Conservation (phyloP, 2,113 vertebrate genomes). For the Pseudonaja textilis region DNA sequence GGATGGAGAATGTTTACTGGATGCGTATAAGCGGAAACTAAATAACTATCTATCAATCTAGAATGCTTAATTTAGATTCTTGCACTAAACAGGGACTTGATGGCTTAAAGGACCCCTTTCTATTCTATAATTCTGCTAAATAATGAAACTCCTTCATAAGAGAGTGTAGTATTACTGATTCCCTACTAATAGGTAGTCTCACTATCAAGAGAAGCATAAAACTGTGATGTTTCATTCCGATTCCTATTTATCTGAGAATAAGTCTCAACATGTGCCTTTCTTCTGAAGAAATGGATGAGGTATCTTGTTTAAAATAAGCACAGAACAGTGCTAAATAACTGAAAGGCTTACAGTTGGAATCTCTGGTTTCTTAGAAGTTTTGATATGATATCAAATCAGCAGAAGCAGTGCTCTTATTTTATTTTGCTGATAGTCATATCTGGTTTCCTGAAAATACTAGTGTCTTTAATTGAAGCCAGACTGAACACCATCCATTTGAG, state of each 20-base stretch:
- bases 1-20: not conserved
- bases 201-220: not conserved
- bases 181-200: not conserved
- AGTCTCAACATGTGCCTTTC: not conserved
- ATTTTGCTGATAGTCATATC: not conserved
- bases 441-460: conserved; percentile 30
- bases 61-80: not conserved
- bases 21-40: not conserved
- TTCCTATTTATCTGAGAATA: not conserved
- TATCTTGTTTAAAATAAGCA: not conserved
- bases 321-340: not conserved
- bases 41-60: not conserved
- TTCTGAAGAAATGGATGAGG: not conserved
- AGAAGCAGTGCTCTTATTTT: not conserved
- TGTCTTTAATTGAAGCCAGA: conserved; percentile 51
- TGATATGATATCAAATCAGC: not conserved
- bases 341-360: accelerated
- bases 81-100: not conserved
- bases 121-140: not conserved
- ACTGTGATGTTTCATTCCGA: not conserved
- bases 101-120: not conserved
- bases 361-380: conserved; percentile 5
- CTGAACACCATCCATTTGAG: conserved; percentile 49
- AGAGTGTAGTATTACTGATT: not conserved
- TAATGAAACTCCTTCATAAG: not conserved